These are phyloP conservation scores for Mystacides longicornis DNA, from an alignment of 2,888 invertebrate species.

Conservation along the genomic window DNA sequence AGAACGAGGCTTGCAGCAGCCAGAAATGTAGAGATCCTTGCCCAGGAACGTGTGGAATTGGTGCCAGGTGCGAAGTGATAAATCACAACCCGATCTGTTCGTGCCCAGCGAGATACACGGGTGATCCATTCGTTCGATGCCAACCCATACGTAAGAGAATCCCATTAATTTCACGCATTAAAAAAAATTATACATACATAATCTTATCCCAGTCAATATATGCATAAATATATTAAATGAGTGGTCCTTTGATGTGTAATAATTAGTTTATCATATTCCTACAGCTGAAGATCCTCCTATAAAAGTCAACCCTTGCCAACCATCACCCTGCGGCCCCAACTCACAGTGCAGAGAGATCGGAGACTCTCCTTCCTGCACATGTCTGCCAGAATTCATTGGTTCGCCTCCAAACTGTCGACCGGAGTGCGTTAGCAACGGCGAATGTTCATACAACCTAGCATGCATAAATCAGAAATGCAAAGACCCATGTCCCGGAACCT, in stretches of 20 bases:
- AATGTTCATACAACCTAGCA: slow-evolving; percentile 60
- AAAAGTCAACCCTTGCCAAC: slow-evolving; percentile 48
- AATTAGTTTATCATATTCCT: no score
- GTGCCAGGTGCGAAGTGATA: slow-evolving; percentile 64
- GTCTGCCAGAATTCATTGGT: slow-evolving; percentile 59
- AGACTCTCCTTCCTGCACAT: slow-evolving; percentile 52
- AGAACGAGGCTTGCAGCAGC: slow-evolving; percentile 65
- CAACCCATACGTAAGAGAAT: slow-evolving; percentile 44
- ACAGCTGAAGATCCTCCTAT: slow-evolving; percentile 27
- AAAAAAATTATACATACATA: slow-evolving; percentile 28
- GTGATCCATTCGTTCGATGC: slow-evolving; percentile 64
- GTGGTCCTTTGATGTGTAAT: no score
- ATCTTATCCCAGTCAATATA: no score
- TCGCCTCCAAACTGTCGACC: slow-evolving; percentile 63
- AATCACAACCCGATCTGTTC: slow-evolving; percentile 68
- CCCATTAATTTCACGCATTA: slow-evolving; percentile 31
- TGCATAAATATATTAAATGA: no score
- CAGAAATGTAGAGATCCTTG: slow-evolving; percentile 76
- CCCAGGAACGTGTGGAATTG: slow-evolving; percentile 64
- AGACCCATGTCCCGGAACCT: slow-evolving; percentile 69
- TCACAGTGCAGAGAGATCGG: slow-evolving; percentile 49
- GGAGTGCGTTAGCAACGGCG: slow-evolving; percentile 71
- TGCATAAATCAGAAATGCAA: slow-evolving; percentile 65
- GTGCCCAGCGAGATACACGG: slow-evolving; percentile 58
- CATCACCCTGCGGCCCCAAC: slow-evolving; percentile 60